phyloP scores from a whole-genome alignment of 2,888 invertebrate genomes.

The Drosophila meridionalis region DNA sequence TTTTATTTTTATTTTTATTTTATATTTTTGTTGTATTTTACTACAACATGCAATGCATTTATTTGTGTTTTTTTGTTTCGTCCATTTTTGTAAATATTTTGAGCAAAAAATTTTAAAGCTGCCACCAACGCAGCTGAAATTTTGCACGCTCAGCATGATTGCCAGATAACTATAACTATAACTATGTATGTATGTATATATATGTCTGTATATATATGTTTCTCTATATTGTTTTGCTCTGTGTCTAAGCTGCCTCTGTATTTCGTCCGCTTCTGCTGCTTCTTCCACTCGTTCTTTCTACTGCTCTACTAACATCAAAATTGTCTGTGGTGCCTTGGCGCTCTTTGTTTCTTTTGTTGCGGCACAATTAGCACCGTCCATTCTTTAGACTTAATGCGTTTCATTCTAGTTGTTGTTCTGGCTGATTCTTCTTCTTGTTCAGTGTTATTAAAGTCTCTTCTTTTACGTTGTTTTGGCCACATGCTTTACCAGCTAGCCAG shows the following conservation, averaged over 20 bases:
- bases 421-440: constrained; percentile 11
- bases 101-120: constrained; percentile 36
- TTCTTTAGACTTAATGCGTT: constrained; percentile 61
- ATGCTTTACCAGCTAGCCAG: constrained; percentile 39
- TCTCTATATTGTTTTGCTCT: constrained; percentile 19
- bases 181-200: neutral
- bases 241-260: constrained; percentile 35
- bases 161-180: constrained; percentile 1
- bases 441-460: constrained; percentile 14
- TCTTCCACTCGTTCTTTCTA: constrained; percentile 22
- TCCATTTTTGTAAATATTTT: constrained; percentile 16
- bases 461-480: constrained; percentile 25
- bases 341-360: constrained; percentile 56
- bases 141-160: constrained; percentile 52
- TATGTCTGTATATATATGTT: neutral
- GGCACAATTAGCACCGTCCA: constrained; percentile 68
- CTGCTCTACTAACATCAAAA: constrained; percentile 62
- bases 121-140: constrained; percentile 49
- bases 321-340: constrained; percentile 23
- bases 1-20: constrained; percentile 16
- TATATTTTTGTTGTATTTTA: constrained; percentile 9
- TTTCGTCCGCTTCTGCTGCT: constrained; percentile 10
- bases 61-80: constrained; percentile 27
- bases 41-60: constrained; percentile 43
- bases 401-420: constrained; percentile 13